Percentiles rank a stretch among this genome's conserved stretches.
Conservation (phyloP, 1,140 invertebrate species). For the Aplysia californica region DNA sequence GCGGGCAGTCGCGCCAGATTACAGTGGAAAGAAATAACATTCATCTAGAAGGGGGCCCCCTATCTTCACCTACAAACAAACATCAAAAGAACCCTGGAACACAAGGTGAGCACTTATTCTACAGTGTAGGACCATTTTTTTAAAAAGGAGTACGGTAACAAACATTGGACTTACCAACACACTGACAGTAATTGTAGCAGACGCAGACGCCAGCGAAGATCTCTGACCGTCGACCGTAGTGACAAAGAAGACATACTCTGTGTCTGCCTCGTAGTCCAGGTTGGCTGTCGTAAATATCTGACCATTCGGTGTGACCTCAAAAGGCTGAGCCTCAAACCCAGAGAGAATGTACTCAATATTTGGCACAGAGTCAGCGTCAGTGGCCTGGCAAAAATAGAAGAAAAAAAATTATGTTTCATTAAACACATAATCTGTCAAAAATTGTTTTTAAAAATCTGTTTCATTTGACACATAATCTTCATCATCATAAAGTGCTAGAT, state of each 20-base stretch:
- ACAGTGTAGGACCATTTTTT: too few relatives aligned
- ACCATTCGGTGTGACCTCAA: constrained; percentile 32
- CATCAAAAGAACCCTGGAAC: too few relatives aligned
- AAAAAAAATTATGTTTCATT: constrained; percentile 9
- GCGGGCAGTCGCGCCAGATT: too few relatives aligned
- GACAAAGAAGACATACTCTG: constrained; percentile 36
- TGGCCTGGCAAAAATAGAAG: constrained; percentile 39
- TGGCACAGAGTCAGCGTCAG: constrained; percentile 37
- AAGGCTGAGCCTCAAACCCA: constrained; percentile 18
- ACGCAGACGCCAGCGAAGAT: constrained; percentile 22
- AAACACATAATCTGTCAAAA: neutral
- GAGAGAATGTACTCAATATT: constrained; percentile 38
- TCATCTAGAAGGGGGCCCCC: too few relatives aligned
- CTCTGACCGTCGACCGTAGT: constrained; percentile 41
- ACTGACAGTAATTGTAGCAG: constrained; percentile 37
- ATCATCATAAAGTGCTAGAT: too few relatives aligned
- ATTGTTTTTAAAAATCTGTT: too few relatives aligned
- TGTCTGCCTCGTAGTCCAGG: constrained; percentile 41
- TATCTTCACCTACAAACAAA: too few relatives aligned
- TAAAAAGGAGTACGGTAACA: too few relatives aligned
- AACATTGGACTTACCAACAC: constrained; percentile 49
- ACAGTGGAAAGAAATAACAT: too few relatives aligned
- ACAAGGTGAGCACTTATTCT: too few relatives aligned
- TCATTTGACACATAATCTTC: too few relatives aligned
- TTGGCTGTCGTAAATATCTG: constrained; percentile 27